Evolutionary conservation across 2,797 vertebrate species (phyloP).

Genomic region (Sternarchorhynchus goeldii): DNA sequence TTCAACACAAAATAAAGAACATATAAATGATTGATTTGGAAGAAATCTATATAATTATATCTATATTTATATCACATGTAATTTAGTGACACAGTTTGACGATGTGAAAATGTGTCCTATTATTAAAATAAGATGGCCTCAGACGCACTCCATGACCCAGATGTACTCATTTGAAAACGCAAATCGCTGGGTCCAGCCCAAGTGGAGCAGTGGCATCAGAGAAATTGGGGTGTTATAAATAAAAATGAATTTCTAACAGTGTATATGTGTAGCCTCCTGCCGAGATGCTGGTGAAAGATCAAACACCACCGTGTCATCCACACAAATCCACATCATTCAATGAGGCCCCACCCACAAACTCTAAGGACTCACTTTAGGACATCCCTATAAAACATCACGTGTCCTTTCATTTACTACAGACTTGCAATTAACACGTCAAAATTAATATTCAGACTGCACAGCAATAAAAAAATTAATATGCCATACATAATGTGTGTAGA

Average conservation of each 20-base stretch:
- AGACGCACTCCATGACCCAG: not conserved
- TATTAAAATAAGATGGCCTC: not conserved
- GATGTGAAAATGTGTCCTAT: not conserved
- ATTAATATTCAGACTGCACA: not conserved
- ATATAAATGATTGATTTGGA: not conserved
- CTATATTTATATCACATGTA: not conserved
- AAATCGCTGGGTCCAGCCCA: not conserved
- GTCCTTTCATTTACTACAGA: constrained; percentile 20
- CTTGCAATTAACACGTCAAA: constrained; percentile 5
- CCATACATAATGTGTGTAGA: not conserved
- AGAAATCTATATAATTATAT: not conserved
- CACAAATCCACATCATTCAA: constrained; percentile 67
- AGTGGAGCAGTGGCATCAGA: not conserved
- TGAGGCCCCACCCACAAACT: constrained; percentile 64
- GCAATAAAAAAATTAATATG: not conserved
- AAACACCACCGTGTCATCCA: constrained; percentile 77
- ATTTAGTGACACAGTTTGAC: not conserved
- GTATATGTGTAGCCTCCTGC: not conserved
- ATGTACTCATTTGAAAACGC: not conserved
- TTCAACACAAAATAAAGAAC: not conserved
- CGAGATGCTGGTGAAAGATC: constrained; percentile 35
- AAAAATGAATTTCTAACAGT: not conserved
- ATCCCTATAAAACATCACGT: constrained; percentile 31
- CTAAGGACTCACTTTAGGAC: constrained; percentile 52
- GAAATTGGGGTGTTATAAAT: not conserved